phyloP scores from a whole-genome alignment of 2,888 invertebrate species.

The Falcaria lacertinaria region DNA sequence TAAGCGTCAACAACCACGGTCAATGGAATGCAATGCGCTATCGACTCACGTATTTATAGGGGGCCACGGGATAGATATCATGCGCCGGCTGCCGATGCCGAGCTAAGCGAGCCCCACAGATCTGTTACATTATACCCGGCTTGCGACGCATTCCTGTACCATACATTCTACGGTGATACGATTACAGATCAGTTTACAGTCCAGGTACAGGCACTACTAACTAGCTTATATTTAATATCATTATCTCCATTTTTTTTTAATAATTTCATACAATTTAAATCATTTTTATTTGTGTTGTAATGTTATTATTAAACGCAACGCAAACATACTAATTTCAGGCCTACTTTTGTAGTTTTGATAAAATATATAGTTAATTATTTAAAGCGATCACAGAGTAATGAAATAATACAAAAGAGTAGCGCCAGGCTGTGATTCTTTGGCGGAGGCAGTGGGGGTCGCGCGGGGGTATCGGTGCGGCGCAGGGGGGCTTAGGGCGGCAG shows the following conservation, averaged over 20 bases:
- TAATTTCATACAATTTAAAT: too few relatives aligned
- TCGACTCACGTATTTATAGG: conserved; percentile 57
- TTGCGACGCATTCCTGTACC: conserved; percentile 5
- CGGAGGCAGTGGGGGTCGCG: conserved; percentile 26
- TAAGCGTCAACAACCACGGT: conserved; percentile 27
- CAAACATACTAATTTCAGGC: too few relatives aligned
- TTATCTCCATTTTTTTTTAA: background rate
- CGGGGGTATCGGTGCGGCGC: conserved; percentile 19
- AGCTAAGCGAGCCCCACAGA: background rate
- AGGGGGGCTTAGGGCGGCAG: conserved; percentile 55
- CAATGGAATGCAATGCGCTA: conserved; percentile 46
- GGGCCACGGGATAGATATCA: conserved; percentile 26
- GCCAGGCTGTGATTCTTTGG: conserved; percentile 44
- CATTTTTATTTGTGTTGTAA: too few relatives aligned
- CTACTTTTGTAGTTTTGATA: conserved; percentile 7
- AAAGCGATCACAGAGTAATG: conserved; percentile 37
- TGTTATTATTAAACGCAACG: too few relatives aligned
- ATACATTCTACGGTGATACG: background rate
- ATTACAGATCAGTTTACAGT: background rate
- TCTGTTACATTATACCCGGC: background rate
- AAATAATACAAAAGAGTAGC: conserved; percentile 52
- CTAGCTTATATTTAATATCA: too few relatives aligned
- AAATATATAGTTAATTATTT: conserved; percentile 33
- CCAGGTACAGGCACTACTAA: too few relatives aligned
- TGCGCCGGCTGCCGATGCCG: conserved; percentile 1